Base-by-base conservation (phyloP, 2,888 invertebrate genomes). In the Germaria angustata region DNA sequence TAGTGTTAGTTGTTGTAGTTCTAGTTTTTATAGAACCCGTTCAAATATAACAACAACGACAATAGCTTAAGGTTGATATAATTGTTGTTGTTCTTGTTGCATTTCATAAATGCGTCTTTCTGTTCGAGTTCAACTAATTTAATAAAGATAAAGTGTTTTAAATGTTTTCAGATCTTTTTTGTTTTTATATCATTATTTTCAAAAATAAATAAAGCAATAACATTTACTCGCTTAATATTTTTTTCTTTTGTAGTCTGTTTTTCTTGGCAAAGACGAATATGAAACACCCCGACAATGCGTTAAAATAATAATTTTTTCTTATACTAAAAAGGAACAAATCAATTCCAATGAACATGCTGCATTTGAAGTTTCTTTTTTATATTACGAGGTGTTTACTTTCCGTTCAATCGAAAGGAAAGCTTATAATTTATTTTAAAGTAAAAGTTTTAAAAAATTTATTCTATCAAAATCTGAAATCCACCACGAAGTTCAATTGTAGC, bases 81-180 rank as follows among this genome's bases (percentile, higher is more conserved):
- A 28, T 49, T 32, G 28, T 28, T 34, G 36, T 46, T 49, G 24
- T 53, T 59, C 49, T 61, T 73, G 72, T 73, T 78, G 73, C 72
- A 66, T 66, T 77, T 69, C 55, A 34, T 53, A 71, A 63, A 73
- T 78, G 55, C 39, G 20, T 7, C 24, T 44, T 36, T 75, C 41
- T 46, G 15, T 73, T 53, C 22, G 20, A 32, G 28, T 28, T 15
- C 66, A 72, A 77, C 71, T 66, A 76, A 71, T 81, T 77, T 77
- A 65, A 73, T 57, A 81, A 51, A 78, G 34, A 82, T 82, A 75
- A 82, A 82, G 79, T 82, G 79, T 82, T 79, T 79, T 75, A 69
- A 82, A 71, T 79, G 51, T 51, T 79, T 81, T 71, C 44, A 61
- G 34, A 66, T 73, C 24, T 57, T 22, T 57, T n/a, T 55, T 34